phyloP scores from a whole-genome alignment of 2,797 vertebrate genomes.

The Rachycentron canadum region DNA sequence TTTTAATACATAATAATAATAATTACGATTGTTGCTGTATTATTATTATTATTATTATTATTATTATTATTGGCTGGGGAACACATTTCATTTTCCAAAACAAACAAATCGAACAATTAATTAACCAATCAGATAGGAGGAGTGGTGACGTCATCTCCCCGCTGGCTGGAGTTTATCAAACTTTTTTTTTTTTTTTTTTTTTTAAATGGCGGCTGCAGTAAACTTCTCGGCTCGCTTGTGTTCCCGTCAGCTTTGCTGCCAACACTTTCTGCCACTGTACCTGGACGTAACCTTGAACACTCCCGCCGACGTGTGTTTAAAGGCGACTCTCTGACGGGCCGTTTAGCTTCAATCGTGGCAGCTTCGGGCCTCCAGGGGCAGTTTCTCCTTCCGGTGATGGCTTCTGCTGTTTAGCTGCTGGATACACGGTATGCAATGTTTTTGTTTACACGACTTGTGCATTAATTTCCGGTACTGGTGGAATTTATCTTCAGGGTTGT shows the following conservation, averaged over 20 bases:
- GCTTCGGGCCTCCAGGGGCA: neutral
- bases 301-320: neutral
- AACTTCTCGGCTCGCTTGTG: neutral
- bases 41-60: too few species aligned
- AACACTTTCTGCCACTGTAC: neutral
- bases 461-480: neutral
- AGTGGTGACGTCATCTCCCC: neutral
- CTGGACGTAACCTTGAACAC: neutral
- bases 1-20: too few species aligned
- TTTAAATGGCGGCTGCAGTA: neutral
- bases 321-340: neutral
- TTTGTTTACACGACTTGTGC: constrained; percentile 7
- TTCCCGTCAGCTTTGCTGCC: neutral
- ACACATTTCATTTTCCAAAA: too few species aligned
- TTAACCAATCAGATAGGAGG: neutral
- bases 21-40: too few species aligned
- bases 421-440: neutral
- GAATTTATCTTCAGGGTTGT: neutral
- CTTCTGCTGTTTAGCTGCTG: constrained; percentile 9
- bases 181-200: too few species aligned
- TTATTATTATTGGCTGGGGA: too few species aligned
- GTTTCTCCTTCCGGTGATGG: too few species aligned
- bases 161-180: neutral
- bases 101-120: neutral
- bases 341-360: constrained; percentile 19